These are phyloP conservation scores for Nemopilema nomurai DNA, from an alignment of 30 jellyfish, hydroid and myxozoan species.

Conservation along the genomic window DNA sequence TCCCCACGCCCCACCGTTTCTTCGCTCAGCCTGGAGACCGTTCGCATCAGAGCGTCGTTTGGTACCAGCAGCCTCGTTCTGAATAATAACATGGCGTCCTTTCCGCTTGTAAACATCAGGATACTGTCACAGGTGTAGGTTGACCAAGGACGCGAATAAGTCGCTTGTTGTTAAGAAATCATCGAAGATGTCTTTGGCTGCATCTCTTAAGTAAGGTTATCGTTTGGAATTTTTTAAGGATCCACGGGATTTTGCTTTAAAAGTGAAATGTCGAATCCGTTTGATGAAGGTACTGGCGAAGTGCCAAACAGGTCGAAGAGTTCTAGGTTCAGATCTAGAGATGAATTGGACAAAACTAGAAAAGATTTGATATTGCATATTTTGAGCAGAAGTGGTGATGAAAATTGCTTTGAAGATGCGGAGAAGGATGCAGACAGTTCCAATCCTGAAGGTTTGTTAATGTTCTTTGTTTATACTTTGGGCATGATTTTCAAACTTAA, in stretches of 20 bases:
- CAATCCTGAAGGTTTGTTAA: constrained; percentile 29
- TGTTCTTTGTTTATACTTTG: background rate
- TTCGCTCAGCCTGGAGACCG: background rate
- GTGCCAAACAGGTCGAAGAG: constrained; percentile 25
- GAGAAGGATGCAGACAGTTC: constrained; percentile 6
- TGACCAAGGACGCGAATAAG: background rate
- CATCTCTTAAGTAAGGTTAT: background rate
- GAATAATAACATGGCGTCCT: constrained; percentile 58
- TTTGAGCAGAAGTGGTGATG: constrained; percentile 31
- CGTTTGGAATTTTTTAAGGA: background rate
- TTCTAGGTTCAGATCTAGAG: constrained; percentile 20
- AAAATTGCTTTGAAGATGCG: constrained; percentile 19
- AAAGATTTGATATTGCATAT: constrained; percentile 54
- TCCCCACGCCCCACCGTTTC: background rate
- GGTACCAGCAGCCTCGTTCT: constrained; percentile 69
- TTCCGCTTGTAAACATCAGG: constrained; percentile 58
- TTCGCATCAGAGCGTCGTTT: constrained; percentile 37
- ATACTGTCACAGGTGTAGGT: constrained; percentile 6
- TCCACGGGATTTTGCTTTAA: background rate
- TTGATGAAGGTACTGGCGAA: constrained; percentile 31
- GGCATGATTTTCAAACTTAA: background rate
- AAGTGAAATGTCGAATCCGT: constrained; percentile 7
- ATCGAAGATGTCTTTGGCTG: background rate
- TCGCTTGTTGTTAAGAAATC: background rate
- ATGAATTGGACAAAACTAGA: constrained; percentile 31